These are phyloP conservation scores for Crotalus helleri DNA, from an alignment of 2,113 vertebrate species.

Conservation along the genomic window DNA sequence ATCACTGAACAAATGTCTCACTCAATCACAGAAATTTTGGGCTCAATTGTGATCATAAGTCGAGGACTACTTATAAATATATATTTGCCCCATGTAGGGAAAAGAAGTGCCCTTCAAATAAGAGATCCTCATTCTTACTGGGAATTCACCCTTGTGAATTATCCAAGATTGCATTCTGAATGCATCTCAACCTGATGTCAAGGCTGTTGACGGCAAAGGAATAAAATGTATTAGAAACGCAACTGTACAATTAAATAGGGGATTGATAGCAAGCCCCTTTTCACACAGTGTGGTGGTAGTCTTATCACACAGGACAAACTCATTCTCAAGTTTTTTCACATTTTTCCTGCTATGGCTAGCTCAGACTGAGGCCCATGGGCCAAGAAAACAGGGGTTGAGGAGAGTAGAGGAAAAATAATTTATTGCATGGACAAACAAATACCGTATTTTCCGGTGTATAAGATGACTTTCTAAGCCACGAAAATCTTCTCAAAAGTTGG, in stretches of 20 bases:
- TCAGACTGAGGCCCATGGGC: not conserved
- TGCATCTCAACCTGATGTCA: not conserved
- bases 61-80: not conserved
- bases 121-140: not conserved
- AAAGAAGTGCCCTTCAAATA: not conserved
- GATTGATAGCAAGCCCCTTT: not conserved
- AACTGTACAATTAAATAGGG: not conserved
- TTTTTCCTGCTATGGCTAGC: not conserved
- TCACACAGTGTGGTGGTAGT: not conserved
- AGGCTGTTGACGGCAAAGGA: not conserved
- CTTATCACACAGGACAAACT: not conserved
- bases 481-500: no score
- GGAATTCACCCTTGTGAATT: not conserved
- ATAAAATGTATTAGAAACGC: not conserved
- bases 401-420: not conserved
- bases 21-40: not conserved
- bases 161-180: not conserved
- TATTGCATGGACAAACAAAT: not conserved
- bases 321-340: not conserved
- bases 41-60: not conserved
- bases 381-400: not conserved
- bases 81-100: not conserved
- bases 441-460: no score
- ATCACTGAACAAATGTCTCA: not conserved
- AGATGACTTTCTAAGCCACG: no score